Evolutionary conservation across 2,888 invertebrate genomes (phyloP), one percentile per base, ranked within the genome.

Genomic region (Stictocephala bisonia): DNA sequence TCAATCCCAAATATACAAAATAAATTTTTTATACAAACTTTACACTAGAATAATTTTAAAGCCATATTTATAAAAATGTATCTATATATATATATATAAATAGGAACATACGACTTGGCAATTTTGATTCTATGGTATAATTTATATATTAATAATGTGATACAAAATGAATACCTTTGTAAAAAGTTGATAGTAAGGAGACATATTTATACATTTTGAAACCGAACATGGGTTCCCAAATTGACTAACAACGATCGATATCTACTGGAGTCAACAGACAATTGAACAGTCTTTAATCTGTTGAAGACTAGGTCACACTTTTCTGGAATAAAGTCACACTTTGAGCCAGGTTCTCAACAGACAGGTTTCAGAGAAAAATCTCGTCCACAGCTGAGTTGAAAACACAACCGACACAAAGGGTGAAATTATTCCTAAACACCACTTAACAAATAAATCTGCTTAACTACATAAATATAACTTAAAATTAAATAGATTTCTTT

Each of bases 281-380:
- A 71, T 74, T 50, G 67, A 77, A 78, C 78, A 78, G 78, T 77
- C 77, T 78, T 77, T 75, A 77, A 74, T 67, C 75, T 78, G 72
- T 75, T 48, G 74, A 76, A 76, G 78, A 78, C 78, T 78, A 78
- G 78, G 76, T 77, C 76, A 77, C 78, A 78, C 78, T 74, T 77
- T 67, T 20, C 53, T 74, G 77, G 76, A 76, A 75, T 76, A 75
- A 76, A 75, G 77, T 76, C 78, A 77, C 75, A 73, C 69, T 64
- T 50, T 64, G 64, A 44, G 50, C 70, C 56, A 73, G 67, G 58
- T 69, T 73, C 60, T 31, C 69, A 69, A 73, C 60, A 50, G 13
- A 22, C 31, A 41, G 40, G 44, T 64, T 44, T 27, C 56, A 56
- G 56, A 56, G 56, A 15, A 35, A 26, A 60, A 60, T 35, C 60